Conservation (phyloP, 2,888 invertebrate genomes). For the Augiades crinisus region DNA sequence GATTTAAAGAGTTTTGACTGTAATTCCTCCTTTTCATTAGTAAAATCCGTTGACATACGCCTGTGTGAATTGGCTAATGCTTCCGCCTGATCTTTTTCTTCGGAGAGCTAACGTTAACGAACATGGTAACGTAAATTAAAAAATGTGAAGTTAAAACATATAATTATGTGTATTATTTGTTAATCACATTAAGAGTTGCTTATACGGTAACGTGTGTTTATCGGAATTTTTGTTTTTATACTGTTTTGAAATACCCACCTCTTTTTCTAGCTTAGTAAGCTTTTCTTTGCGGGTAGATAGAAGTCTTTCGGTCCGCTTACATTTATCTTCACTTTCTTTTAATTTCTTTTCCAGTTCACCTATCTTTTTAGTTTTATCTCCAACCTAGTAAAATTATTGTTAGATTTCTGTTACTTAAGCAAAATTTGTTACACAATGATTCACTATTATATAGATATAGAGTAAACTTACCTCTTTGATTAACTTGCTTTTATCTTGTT, state of each 20-base stretch:
- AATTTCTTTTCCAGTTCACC: constrained; percentile 84
- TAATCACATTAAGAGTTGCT: background rate
- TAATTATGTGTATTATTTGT: background rate
- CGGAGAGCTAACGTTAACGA: constrained; percentile 63
- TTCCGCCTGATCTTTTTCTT: constrained; percentile 72
- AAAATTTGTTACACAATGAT: constrained; percentile 3
- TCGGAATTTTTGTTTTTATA: no score
- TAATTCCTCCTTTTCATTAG: constrained; percentile 71
- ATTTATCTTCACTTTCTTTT: constrained; percentile 85
- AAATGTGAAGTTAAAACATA: background rate
- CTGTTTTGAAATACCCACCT: constrained; percentile 59
- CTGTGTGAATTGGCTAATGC: constrained; percentile 59
- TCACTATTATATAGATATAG: background rate
- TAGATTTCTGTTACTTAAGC: background rate
- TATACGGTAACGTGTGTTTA: background rate
- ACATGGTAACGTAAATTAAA: constrained; percentile 22
- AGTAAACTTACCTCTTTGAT: constrained; percentile 76
- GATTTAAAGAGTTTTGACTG: constrained; percentile 65
- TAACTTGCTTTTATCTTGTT: constrained; percentile 81
- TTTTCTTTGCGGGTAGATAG: constrained; percentile 79
- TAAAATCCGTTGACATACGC: constrained; percentile 66
- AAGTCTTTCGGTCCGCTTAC: constrained; percentile 80
- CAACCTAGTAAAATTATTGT: constrained; percentile 63
- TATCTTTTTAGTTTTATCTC: constrained; percentile 83
- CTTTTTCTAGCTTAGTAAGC: constrained; percentile 81